These are phyloP conservation scores for Galbula dea DNA, from an alignment of 2,113 vertebrate species.

Conservation along the genomic window DNA sequence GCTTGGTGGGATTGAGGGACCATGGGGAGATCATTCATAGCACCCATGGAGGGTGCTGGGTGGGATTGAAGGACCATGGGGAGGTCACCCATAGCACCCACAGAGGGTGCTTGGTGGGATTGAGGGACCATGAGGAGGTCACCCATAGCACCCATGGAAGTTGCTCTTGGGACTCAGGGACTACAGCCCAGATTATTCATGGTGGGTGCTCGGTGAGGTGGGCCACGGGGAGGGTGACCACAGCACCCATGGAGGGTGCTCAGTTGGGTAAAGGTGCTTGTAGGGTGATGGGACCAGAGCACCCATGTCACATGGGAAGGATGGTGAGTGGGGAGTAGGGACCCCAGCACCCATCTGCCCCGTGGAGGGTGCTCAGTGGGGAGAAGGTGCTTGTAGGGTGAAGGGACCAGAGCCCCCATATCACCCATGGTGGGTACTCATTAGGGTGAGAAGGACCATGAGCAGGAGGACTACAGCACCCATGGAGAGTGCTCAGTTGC, in stretches of 20 bases:
- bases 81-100: no score
- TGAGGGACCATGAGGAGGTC: not conserved
- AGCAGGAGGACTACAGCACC: not conserved
- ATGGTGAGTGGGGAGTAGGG: not conserved
- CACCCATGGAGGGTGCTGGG: not conserved
- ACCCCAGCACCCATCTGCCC: not conserved
- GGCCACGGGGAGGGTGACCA: not conserved
- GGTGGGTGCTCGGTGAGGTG: not conserved
- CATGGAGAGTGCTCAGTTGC: not conserved
- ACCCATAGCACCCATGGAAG: not conserved
- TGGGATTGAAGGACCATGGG: no score
- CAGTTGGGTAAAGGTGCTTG: no score
- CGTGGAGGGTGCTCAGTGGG: not conserved
- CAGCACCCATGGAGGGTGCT: not conserved
- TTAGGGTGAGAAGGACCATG: not conserved
- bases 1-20: not conserved
- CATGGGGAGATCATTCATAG: not conserved
- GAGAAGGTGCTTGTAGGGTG: no score
- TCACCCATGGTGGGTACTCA: not conserved
- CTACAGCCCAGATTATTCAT: not conserved
- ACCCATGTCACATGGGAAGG: not conserved
- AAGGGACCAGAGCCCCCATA: not conserved
- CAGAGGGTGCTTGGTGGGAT: not conserved
- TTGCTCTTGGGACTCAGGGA: not conserved
- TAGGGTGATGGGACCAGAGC: not conserved